Conservation (phyloP, 1,140 invertebrate genomes). For the Nasonia longicornis region DNA sequence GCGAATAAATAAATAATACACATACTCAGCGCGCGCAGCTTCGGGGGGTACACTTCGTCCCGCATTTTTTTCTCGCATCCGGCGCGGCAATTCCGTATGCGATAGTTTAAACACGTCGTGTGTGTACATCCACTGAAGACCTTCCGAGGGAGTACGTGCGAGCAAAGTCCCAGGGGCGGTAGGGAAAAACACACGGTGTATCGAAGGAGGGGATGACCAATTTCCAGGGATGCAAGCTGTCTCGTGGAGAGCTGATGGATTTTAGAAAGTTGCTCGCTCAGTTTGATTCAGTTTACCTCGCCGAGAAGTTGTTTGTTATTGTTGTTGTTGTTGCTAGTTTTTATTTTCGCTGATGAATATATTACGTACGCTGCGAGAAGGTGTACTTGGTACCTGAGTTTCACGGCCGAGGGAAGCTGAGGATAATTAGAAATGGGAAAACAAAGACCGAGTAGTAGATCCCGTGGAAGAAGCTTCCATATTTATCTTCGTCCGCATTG, state of each 20-base stretch:
- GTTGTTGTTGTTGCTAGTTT: neutral
- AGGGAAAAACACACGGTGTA: neutral
- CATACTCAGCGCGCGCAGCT: neutral
- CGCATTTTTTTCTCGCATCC: neutral
- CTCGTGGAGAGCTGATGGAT: neutral
- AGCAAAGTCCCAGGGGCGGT: neutral
- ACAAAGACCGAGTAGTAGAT: neutral
- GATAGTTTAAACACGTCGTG: neutral
- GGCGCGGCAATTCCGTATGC: neutral
- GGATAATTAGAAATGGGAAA: neutral
- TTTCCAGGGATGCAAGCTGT: neutral
- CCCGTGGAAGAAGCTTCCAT: neutral
- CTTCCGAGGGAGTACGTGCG: neutral
- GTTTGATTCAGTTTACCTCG: neutral
- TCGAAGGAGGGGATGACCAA: neutral
- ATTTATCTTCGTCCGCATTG: neutral
- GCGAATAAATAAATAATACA: neutral
- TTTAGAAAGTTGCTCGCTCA: neutral
- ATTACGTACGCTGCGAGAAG: no score
- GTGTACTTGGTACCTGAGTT: no score
- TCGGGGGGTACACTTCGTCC: neutral
- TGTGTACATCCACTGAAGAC: neutral
- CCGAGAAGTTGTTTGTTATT: neutral
- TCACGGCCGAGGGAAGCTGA: neutral
- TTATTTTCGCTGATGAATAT: no score